A percentile compares a stretch with the other conserved stretches of the same genome.
Conservation (phyloP, 1,140 invertebrate species). For the Calephelis virginiensis region DNA sequence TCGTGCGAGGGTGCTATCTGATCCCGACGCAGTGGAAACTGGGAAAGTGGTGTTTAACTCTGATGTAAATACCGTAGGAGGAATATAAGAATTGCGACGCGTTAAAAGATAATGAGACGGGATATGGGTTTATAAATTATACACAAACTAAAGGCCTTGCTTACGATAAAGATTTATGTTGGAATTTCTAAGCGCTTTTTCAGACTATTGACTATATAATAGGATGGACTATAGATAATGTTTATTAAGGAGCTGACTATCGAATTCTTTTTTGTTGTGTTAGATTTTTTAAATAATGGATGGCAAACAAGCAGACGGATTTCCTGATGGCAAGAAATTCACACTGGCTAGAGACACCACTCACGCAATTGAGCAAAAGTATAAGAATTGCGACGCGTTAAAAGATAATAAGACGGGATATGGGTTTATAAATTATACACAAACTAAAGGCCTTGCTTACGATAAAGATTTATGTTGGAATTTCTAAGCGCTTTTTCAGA, state of each 20-base stretch:
- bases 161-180: neutral
- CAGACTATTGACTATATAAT: too few relatives aligned
- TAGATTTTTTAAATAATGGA: too few relatives aligned
- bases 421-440: neutral
- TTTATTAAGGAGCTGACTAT: too few relatives aligned
- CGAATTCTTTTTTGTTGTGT: too few relatives aligned
- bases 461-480: neutral
- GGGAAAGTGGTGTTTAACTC: constrained; percentile 62
- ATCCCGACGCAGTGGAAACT: constrained; percentile 52
- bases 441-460: neutral
- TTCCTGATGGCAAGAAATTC: too few relatives aligned
- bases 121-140: constrained; percentile 1
- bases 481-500: too few relatives aligned
- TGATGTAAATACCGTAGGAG: constrained; percentile 40
- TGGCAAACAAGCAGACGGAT: too few relatives aligned
- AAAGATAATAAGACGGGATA: constrained; percentile 10
- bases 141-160: constrained; percentile 1
- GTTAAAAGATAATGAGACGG: constrained; percentile 10
- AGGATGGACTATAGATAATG: too few relatives aligned
- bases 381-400: constrained; percentile 12
- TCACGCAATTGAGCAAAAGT: neutral
- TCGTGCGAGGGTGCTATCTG: constrained; percentile 62
- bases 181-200: too few relatives aligned
- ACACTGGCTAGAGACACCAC: too few relatives aligned
- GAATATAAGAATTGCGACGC: constrained; percentile 12